phyloP scores from a whole-genome alignment of 2,113 vertebrate species.

The Spheniscus mendiculus region DNA sequence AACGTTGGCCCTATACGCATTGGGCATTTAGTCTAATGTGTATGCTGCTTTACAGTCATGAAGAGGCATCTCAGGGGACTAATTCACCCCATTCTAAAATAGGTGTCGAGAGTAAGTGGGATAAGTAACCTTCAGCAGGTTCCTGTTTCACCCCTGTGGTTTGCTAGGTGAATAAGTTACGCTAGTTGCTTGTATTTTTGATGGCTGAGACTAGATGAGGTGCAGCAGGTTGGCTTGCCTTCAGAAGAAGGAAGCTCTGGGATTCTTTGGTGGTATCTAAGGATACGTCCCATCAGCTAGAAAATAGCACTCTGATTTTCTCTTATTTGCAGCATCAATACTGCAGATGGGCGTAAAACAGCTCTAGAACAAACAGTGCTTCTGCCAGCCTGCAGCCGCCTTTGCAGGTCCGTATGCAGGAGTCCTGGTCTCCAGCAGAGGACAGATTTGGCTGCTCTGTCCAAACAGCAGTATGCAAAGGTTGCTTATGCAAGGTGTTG shows the following conservation, averaged over 20 bases:
- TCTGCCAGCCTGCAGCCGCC: not conserved
- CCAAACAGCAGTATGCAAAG: not conserved
- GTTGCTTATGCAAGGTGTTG: not conserved
- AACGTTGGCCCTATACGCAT: rapidly evolving
- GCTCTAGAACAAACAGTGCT: not conserved
- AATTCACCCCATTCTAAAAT: not conserved
- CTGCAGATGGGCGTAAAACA: not conserved
- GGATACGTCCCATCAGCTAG: not conserved
- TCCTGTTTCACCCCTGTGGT: not conserved
- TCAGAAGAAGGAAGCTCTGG: not conserved
- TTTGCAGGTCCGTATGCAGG: not conserved
- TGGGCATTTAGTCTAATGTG: not conserved
- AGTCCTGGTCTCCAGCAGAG: not conserved
- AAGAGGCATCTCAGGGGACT: not conserved
- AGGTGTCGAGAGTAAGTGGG: not conserved
- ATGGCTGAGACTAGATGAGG: not conserved
- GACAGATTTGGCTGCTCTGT: not conserved
- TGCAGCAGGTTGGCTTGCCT: not conserved
- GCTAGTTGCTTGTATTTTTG: not conserved
- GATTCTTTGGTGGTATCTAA: not conserved
- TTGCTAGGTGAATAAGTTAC: not conserved
- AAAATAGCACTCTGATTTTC: not conserved
- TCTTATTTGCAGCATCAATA: not conserved
- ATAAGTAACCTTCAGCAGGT: not conserved
- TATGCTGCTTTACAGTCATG: not conserved